Base-by-base conservation (phyloP, 2,888 invertebrate species). In the Apamea epomidion region DNA sequence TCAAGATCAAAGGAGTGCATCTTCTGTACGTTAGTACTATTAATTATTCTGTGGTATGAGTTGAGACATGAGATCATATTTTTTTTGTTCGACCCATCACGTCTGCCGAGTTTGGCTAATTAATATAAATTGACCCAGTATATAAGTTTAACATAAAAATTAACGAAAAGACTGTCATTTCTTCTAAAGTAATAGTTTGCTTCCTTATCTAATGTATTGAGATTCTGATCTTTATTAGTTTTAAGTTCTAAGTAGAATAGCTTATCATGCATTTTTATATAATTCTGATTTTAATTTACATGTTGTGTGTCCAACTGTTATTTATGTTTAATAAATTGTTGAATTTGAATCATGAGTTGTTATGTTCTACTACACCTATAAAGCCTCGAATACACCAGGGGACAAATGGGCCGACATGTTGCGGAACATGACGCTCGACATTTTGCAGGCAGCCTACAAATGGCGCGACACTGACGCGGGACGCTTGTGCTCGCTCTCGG, bases 291-390 rank as follows among this genome's bases (percentile, higher is more conserved):
- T 67, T 76, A 80, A 29, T 60, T 71, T 83, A 60, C n/a, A 75
- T 76, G 73, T 82, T 77, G 18, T 77, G 18, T 81, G 42, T 78
- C 45, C 16, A 74, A 65, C 21, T 84, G 84, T 79, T 82, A 77
- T 78, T 86, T 82, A 76, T 80, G 25, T 82, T 62, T 77, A 84
- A 82, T 90, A 89, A 90, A 84, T 71, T 87, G 85, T 89, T 90
- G 87, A 87, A 82, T 85, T 84, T 84, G 0, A 75, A 64, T 45
- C 0, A 16, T 21, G 16, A 25, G 37, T 45, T 16, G 64, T 42
- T 29, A 5, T n/a, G n/a, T 60, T 60, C 12, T n/a, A n/a, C 12
- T 60, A 4, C 12, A 60, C n/a, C 5, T 60, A 60, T 21, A 54
- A 32, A 32, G 1, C 32, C 32, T 32, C 32, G 32, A 32, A 32